Evolutionary conservation across 2,888 invertebrate species (phyloP).

Genomic region (Scaptodrosophila latifasciaeformis): DNA sequence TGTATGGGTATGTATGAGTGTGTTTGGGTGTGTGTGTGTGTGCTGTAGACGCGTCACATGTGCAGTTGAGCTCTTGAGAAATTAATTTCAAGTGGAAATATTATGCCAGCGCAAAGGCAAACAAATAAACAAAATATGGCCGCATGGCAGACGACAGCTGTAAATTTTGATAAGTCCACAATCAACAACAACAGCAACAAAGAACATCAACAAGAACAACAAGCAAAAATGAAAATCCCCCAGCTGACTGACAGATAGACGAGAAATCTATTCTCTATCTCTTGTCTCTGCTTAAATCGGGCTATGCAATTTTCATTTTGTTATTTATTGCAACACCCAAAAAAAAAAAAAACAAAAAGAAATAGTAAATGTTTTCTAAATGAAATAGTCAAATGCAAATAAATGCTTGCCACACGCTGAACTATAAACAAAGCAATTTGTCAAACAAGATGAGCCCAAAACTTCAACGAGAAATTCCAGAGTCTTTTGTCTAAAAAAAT

Average conservation of each 20-base stretch:
- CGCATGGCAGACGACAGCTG: slow-evolving; percentile 46
- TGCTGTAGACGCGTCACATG: slow-evolving; percentile 48
- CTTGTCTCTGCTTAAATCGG: not conserved
- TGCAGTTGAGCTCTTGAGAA: slow-evolving; percentile 69
- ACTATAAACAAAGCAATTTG: not conserved
- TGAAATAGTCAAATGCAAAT: slow-evolving; percentile 23
- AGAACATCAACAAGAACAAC: not conserved
- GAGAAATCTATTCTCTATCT: no score
- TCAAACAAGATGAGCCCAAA: slow-evolving; percentile 28
- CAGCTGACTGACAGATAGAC: not conserved
- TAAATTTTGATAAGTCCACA: slow-evolving; percentile 49
- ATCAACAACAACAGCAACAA: not conserved
- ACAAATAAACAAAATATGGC: slow-evolving; percentile 49
- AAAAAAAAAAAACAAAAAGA: no score
- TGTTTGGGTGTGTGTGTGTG: not conserved
- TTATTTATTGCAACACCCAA: not conserved
- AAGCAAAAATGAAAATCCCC: not conserved
- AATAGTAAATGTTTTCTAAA: not conserved
- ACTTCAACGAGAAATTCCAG: slow-evolving; percentile 10
- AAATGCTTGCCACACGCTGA: slow-evolving; percentile 9
- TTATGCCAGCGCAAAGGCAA: slow-evolving; percentile 44
- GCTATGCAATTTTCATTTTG: not conserved
- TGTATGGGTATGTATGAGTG: no score
- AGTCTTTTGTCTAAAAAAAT: slow-evolving; percentile 5
- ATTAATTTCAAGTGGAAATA: slow-evolving; percentile 68